Base-by-base conservation (phyloP, 2,113 vertebrate genomes). In the Forbesichthys papilliferus region DNA sequence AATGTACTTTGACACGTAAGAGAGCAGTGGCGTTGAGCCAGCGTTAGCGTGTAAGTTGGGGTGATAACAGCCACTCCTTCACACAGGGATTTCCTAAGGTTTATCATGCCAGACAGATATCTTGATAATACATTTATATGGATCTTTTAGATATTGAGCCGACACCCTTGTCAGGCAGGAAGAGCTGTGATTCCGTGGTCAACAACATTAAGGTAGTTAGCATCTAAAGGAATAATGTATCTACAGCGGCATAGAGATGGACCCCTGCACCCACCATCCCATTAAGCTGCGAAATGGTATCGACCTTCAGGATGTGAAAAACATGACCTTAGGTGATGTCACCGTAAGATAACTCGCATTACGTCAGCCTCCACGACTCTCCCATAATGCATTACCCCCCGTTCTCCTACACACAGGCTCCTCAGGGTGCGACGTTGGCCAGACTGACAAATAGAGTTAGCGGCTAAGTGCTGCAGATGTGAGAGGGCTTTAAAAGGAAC, bases 271-370 rank as follows among this genome's bases (percentile, higher is more conserved):
- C 57, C 16, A 20, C 57, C 57, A 27, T 77, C 70, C 85, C 73
- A 66, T 74, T 71, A 52, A 60, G 71, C 77, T 48, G 42, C 64
- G 58, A 73, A 70, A 72, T 69, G 12, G 2, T 16, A 46, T 14
- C 20, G 59, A 67, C 58, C n/a, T 78, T 63, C 49, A 57, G 69
- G 73, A 27, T 73, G 74, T 79, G 73, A 84, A 86, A 75, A 64
- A 11, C 49, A 64, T 47, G 61, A 79, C 61, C 61, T 54, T 51
- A 68, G 60, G 71, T 78, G 68, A 82, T 78, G 56, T 73, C 63
- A 72, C 66, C 14, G n/a, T 9, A 56, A 71, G 68, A 82, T 71
- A 83, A 72, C 65, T 54, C 51, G 56, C 73, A 57, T 80, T 73
- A 76, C 56, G 53, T 78, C 75, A 75, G 81, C 49, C 56, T 11